Base-by-base conservation (phyloP, 1,140 invertebrate species). In the Tetramorium parvispinum region DNA sequence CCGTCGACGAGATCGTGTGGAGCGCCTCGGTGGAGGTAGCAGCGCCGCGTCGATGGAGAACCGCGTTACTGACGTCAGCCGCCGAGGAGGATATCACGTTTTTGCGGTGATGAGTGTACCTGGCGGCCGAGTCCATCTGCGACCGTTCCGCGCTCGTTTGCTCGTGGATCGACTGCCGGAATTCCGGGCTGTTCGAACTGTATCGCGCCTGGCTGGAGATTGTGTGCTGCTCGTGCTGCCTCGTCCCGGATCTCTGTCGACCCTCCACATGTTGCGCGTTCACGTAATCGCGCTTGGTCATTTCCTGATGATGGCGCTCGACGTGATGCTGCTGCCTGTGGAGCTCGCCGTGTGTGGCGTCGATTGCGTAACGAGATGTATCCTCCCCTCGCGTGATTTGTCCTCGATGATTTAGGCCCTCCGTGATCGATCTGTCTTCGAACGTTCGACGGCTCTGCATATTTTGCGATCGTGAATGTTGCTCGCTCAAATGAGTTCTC, bases 31-130 rank as follows among this genome's bases (percentile, higher is more conserved):
- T 96, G 0, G 96, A 96, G 0, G 96, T 94, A 2, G 95, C 93
- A 16, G 96, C 94, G 32, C 96, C 96, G 91, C 97, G 97, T 16
- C 97, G 96, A 92, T 98, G 97, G 5, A 98, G 95, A 27, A 98
- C 97, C 24, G 97, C 95, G 88, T 98, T 98, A 43, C 95, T 96
- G 0, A 97, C 96, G 89, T 98, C 96, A 0, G 96, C 96, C n/a
- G 97, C 96, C 0, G 97, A 97, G 0, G 95, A 95, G 0, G 97
- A 96, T 68, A 98, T 96, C 32, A 97, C 96, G 61, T 96, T 98
- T 88, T 97, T 97, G 16, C 97, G 95, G 88, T 97, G 97, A 89
- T 97, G 97, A 82, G 96, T 95, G 11, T 90, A 92, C 66, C 93
- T 94, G 0, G 89, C 53, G 0, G 27, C 7, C 2, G 92, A 90